Evolutionary conservation across 2,888 invertebrate species (phyloP).

Genomic region (Heliothis peltigera): DNA sequence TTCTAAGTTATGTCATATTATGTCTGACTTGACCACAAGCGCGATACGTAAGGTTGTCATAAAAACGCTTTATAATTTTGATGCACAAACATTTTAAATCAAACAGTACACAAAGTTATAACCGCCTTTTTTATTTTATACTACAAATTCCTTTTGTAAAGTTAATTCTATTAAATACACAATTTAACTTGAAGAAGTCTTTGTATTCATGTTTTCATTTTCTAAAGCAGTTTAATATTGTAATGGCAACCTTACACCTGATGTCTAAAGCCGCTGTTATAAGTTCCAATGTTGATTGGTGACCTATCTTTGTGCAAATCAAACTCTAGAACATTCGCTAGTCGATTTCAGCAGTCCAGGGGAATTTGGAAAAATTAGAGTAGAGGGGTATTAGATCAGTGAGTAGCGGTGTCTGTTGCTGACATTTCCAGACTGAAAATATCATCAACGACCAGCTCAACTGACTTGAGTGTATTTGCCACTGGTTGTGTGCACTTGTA

Average conservation of each 20-base stretch:
- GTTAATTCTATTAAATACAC: slow-evolving; percentile 4
- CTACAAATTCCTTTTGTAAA: slow-evolving; percentile 6
- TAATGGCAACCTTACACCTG: slow-evolving; percentile 83
- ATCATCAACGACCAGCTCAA: slow-evolving; percentile 87
- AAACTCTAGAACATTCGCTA: slow-evolving; percentile 67
- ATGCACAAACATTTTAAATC: slow-evolving; percentile 9
- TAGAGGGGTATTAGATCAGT: slow-evolving; percentile 76
- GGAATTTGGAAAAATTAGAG: slow-evolving; percentile 71
- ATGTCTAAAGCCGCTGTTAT: slow-evolving; percentile 77
- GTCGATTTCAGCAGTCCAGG: slow-evolving; percentile 80
- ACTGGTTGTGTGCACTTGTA: slow-evolving; percentile 87
- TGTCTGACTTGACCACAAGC: slow-evolving; percentile 35
- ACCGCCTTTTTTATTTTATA: background rate
- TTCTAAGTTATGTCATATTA: slow-evolving; percentile 37
- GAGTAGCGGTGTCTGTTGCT: slow-evolving; percentile 88
- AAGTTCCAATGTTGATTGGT: slow-evolving; percentile 40
- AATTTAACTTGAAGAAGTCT: slow-evolving; percentile 12
- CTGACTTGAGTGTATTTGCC: slow-evolving; percentile 78
- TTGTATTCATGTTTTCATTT: slow-evolving; percentile 21
- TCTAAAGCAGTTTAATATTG: slow-evolving; percentile 54
- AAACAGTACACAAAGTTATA: slow-evolving; percentile 13
- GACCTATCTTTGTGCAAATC: slow-evolving; percentile 67
- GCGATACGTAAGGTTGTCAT: slow-evolving; percentile 82
- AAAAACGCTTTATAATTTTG: slow-evolving; percentile 44
- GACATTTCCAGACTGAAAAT: slow-evolving; percentile 86